Conservation (phyloP, 1,140 invertebrate species). For the Drosophila ercepeae region DNA sequence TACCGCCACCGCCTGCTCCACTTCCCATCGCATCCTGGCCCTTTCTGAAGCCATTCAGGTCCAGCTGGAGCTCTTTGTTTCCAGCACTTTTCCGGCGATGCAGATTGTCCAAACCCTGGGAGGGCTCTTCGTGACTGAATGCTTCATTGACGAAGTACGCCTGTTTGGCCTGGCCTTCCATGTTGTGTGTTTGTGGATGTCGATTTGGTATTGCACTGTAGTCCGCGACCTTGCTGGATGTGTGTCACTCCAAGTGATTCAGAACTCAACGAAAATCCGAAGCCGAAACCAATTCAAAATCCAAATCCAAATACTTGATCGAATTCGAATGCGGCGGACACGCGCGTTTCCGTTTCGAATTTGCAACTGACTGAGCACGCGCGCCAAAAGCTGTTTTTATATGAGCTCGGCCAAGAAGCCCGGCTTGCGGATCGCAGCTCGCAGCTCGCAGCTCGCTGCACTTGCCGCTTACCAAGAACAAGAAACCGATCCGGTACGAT, state of each 20-base stretch:
- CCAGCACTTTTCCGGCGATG: slow-evolving; percentile 75
- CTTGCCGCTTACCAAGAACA: slow-evolving; percentile 58
- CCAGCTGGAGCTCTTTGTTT: slow-evolving; percentile 64
- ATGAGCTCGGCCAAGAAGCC: slow-evolving; percentile 48
- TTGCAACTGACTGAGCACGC: slow-evolving; percentile 78
- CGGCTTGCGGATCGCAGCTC: slow-evolving; percentile 20
- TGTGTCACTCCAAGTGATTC: slow-evolving; percentile 58
- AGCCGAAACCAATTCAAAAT: slow-evolving; percentile 35
- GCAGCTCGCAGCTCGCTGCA: slow-evolving; percentile 15
- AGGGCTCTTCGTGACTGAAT: slow-evolving; percentile 63
- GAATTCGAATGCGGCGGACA: slow-evolving; percentile 52
- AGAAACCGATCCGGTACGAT: slow-evolving; percentile 26
- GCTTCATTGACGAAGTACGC: slow-evolving; percentile 79
- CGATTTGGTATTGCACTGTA: slow-evolving; percentile 1
- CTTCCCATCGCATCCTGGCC: slow-evolving; percentile 15
- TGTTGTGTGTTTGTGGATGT: slow-evolving; percentile 22
- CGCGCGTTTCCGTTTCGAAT: slow-evolving; percentile 75
- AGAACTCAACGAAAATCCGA: slow-evolving; percentile 56
- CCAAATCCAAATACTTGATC: slow-evolving; percentile 36
- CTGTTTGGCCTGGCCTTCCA: slow-evolving; percentile 77
- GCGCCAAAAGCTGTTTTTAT: slow-evolving; percentile 74
- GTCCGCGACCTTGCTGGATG: slow-evolving; percentile 57
- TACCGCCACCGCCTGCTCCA: not conserved
- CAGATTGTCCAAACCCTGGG: slow-evolving; percentile 38
- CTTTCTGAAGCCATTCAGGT: slow-evolving; percentile 46